Evolutionary conservation across 2,888 invertebrate species (phyloP).

Genomic region (Aphodius granarius): DNA sequence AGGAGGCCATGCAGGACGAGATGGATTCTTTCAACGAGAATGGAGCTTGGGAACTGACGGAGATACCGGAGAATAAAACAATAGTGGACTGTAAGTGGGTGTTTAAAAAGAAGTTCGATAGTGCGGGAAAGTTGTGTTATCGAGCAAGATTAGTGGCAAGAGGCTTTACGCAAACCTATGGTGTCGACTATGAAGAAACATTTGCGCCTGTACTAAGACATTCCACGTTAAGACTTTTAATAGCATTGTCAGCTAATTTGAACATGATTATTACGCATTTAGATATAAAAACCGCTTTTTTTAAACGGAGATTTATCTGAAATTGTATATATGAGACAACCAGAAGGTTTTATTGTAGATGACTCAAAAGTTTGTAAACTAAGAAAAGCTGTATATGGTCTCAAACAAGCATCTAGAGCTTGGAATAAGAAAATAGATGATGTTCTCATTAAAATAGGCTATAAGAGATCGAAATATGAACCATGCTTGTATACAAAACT

Average conservation of each 20-base stretch:
- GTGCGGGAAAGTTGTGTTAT: not conserved
- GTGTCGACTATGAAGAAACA: conserved; percentile 33
- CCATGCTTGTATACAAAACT: conserved; percentile 31
- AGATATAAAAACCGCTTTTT: conserved; percentile 32
- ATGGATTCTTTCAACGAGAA: conserved; percentile 38
- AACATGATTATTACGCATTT: conserved; percentile 30
- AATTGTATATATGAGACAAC: conserved; percentile 16
- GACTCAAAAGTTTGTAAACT: conserved; percentile 15
- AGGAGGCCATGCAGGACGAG: conserved; percentile 38
- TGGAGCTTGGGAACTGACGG: conserved; percentile 36
- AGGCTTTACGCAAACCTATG: conserved; percentile 29
- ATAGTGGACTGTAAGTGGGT: conserved; percentile 7
- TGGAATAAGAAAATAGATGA: conserved; percentile 31
- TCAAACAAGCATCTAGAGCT: conserved; percentile 32
- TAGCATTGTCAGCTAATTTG: conserved; percentile 31
- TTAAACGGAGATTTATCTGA: conserved; percentile 12
- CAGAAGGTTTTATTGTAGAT: no score
- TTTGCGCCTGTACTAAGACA: conserved; percentile 35
- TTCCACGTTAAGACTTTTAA: conserved; percentile 34
- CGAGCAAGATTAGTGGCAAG: conserved; percentile 23
- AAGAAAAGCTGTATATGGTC: conserved; percentile 10
- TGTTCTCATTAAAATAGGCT: conserved; percentile 24
- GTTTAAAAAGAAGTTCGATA: not conserved
- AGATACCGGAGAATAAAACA: conserved; percentile 31
- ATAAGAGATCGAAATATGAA: conserved; percentile 30